Evolutionary conservation across 2,797 vertebrate genomes (phyloP), one percentile per base, ranked within the genome.

Genomic region (Gymnocypris eckloni): DNA sequence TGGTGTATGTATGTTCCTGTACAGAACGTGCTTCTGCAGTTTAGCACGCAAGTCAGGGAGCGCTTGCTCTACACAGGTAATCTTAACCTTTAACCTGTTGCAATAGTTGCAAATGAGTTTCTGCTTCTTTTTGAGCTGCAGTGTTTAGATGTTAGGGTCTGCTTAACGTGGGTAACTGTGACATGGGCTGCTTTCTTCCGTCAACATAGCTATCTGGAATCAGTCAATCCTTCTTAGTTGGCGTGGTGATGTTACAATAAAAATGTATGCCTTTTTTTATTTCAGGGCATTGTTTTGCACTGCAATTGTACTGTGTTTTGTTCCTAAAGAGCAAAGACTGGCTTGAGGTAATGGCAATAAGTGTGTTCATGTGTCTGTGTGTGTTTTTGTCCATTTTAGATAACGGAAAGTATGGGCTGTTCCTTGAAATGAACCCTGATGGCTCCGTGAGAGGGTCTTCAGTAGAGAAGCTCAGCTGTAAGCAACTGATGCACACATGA

Each of bases 11-110:
- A 93, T 85, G 86, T 95, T 71, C 54, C 92, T 67, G 92, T 93
- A 79, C 93, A 94, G 86, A 94, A 91, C 77, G 94, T 95, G 6
- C 88, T 96, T 37, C 79, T 94, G 48, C 88, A 89, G 7, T 94
- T 95, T 28, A 50, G 85, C 56, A 92, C 79, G 73, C 92, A 94
- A 80, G 92, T 94, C 86, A 93, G 94, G 89, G 92, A 94, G 77
- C 92, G 88, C 1, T 93, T 94, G 85, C 95, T 96, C 81, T 95
- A 95, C 86, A 94, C 95, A 93, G 95, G 95, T 95, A 95, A 52
- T 25, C 76, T 80, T 79, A 33, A 54, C n/a, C 61, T 76, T 79
- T 72, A 56, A 56, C 64, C 69, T 16, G 6, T 50, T 37, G 39
- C 22, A 25, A 8, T 43, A 28, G 6, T 28, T 82, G n/a, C 72